Evolutionary conservation across 2,797 vertebrate genomes (phyloP).

Genomic region (Euphonia xanthogaster): DNA sequence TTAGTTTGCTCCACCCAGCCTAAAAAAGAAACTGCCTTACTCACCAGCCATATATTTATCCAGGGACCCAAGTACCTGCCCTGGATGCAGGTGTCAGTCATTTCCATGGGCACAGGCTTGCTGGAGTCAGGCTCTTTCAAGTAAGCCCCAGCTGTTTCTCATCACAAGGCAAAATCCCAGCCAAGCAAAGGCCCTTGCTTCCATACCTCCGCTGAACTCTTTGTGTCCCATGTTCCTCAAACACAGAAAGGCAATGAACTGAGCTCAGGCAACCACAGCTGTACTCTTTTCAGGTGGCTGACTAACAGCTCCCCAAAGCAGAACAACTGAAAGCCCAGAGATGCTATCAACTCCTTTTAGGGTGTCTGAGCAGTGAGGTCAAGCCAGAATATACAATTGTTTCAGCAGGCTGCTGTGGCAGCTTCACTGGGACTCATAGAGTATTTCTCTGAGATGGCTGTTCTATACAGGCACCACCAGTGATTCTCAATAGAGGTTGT

Average conservation of each 20-base stretch:
- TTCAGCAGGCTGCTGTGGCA: background rate
- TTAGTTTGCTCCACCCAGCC: background rate
- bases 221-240: background rate
- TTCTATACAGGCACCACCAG: background rate
- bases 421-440: background rate
- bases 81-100: constrained; percentile 7
- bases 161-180: constrained; percentile 9
- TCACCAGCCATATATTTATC: constrained; percentile 17
- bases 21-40: constrained; percentile 12
- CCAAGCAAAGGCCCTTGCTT: constrained; percentile 38
- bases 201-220: background rate
- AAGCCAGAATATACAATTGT: background rate
- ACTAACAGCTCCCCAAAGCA: background rate
- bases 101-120: constrained; percentile 2
- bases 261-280: background rate
- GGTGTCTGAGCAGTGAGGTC: constrained; percentile 1
- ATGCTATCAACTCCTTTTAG: background rate
- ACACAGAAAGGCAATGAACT: background rate
- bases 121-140: background rate
- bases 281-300: background rate
- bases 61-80: background rate
- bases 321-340: constrained; percentile 14
- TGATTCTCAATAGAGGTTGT: background rate
- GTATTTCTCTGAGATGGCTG: background rate
- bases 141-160: constrained; percentile 50